Evolutionary conservation across 2,888 invertebrate genomes (phyloP).

Genomic region (Cheilosia scutellata): DNA sequence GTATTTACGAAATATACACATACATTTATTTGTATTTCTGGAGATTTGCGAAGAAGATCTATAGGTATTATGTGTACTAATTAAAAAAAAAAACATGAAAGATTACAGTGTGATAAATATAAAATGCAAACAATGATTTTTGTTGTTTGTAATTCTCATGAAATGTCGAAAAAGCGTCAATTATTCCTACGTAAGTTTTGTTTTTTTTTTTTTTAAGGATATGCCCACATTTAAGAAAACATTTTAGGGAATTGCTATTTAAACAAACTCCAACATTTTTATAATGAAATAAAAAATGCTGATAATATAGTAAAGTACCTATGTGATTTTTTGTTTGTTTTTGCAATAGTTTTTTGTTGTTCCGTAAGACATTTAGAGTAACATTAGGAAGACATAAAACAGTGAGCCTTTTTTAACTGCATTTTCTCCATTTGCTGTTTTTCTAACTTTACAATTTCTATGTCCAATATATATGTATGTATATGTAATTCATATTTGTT

Average conservation of each 20-base stretch:
- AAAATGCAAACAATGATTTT: slow-evolving; percentile 54
- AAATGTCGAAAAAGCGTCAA: slow-evolving; percentile 60
- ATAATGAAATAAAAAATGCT: slow-evolving; percentile 15
- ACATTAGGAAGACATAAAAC: slow-evolving; percentile 74
- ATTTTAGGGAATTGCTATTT: slow-evolving; percentile 15
- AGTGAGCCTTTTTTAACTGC: slow-evolving; percentile 62
- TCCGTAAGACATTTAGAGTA: slow-evolving; percentile 71
- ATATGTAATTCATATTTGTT: slow-evolving; percentile 50
- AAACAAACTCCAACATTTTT: slow-evolving; percentile 7
- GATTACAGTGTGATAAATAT: slow-evolving; percentile 65
- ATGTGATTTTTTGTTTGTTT: slow-evolving; percentile 22
- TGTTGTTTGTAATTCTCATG: slow-evolving; percentile 21
- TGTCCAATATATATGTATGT: slow-evolving; percentile 52
- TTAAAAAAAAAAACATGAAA: slow-evolving; percentile 26
- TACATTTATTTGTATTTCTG: slow-evolving; percentile 31
- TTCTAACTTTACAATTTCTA: slow-evolving; percentile 52
- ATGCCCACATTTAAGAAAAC: slow-evolving; percentile 55
- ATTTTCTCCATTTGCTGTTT: slow-evolving; percentile 32
- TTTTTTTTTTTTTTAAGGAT: slow-evolving; percentile 43
- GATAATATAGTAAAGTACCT: slow-evolving; percentile 25
- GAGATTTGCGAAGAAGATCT: slow-evolving; percentile 50
- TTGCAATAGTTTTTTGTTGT: slow-evolving; percentile 54
- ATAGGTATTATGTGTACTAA: slow-evolving; percentile 27
- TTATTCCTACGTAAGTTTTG: slow-evolving; percentile 46
- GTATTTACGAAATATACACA: slow-evolving; percentile 39